Base-by-base conservation (phyloP, 1,140 invertebrate species). In the Drosophila bocki region DNA sequence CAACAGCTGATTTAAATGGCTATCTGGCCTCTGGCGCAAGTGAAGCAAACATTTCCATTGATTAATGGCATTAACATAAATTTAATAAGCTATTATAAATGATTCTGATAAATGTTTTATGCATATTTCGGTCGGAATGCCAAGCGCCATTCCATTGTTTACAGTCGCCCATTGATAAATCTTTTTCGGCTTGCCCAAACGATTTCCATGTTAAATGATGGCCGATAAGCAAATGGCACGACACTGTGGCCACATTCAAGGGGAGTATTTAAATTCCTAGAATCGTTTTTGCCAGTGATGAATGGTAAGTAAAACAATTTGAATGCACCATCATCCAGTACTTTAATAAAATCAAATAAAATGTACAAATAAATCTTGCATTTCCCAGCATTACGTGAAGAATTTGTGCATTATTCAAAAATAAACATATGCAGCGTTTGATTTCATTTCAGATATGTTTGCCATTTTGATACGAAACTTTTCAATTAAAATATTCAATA, bases 61-160 rank as follows among this genome's bases (percentile, higher is more conserved):
- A 90, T 88, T 85, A 88, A 88, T 90, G 78, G 44, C 45, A 78
- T 84, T 81, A 61, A 74, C 69, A 84, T 80, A 80, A 77, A 70
- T 83, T 77, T 42, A 83, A 80, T 56, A 64, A 54, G 57, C 53
- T 45, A 63, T 63, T 65, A 78, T 75, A 45, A 77, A 71, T 54
- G 61, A 47, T 67, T 78, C 82, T 64, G 63, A 78, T 61, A 70
- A 83, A 83, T 78, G 67, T 26, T 64, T 68, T 63, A 71, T 56
- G 48, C 50, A 51, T 42, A 57, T n/a, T 63, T 17, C 9, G 12
- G 5, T 26, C 2, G 19, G 42, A 59, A 47, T 39, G n/a, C 19
- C 42, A 39, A 29, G 37, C 13, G 15, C 26, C 42, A 44, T 57
- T 33, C 19, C 42, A 37, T 54, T 59, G 42, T 33, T 33, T 39